These are phyloP conservation scores for Thereva nobilitata DNA, from an alignment of 2,888 invertebrate species.

Conservation along the genomic window DNA sequence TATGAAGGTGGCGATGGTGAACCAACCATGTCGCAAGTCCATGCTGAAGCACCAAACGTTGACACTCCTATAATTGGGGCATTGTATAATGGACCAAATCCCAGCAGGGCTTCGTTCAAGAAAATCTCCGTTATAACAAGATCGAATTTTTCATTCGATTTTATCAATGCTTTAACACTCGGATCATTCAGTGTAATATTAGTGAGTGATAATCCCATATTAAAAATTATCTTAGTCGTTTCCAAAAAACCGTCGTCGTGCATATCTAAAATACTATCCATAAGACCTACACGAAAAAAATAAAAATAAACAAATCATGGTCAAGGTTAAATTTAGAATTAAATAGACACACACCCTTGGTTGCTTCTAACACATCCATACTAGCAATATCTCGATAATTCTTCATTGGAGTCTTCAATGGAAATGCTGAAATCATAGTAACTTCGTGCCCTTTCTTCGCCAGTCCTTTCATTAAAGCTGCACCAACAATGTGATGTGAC, in stretches of 20 bases:
- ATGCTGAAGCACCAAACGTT: constrained; percentile 50
- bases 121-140: constrained; percentile 55
- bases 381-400: constrained; percentile 47
- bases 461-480: constrained; percentile 51
- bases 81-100: constrained; percentile 51
- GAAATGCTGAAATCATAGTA: constrained; percentile 51
- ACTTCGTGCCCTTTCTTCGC: constrained; percentile 54
- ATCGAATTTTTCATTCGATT: constrained; percentile 54
- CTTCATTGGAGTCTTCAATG: constrained; percentile 46
- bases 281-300: not conserved
- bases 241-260: not conserved
- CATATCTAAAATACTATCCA: not conserved
- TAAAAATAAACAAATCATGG: not conserved
- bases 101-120: constrained; percentile 54
- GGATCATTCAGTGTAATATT: constrained; percentile 46
- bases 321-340: too few relatives aligned
- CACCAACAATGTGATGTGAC: constrained; percentile 50
- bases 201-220: constrained; percentile 48
- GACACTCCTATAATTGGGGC: constrained; percentile 52
- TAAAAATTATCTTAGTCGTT: constrained; percentile 5
- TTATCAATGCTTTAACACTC: constrained; percentile 45
- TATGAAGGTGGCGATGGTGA: constrained; percentile 28
- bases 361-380: constrained; percentile 34
- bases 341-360: not conserved
- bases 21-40: constrained; percentile 47